phyloP scores from a whole-genome alignment of 2,888 invertebrate genomes.

The Pandemis cinnamomeana region DNA sequence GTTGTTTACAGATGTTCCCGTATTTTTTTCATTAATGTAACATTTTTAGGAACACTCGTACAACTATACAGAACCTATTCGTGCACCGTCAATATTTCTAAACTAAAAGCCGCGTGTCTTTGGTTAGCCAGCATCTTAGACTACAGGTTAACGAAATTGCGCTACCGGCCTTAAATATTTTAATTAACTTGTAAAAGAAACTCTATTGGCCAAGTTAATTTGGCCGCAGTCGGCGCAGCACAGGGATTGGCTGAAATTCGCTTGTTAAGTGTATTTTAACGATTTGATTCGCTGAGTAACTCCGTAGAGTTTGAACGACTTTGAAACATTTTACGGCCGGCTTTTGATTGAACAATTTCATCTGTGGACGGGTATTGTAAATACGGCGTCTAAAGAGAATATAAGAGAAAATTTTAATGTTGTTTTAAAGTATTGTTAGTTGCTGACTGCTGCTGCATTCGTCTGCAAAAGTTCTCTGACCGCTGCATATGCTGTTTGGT shows the following conservation, averaged over 20 bases:
- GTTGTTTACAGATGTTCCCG: too few species aligned
- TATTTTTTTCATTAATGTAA: too few species aligned
- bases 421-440: too few species aligned
- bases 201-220: slow-evolving; percentile 46
- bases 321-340: slow-evolving; percentile 9
- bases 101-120: too few species aligned
- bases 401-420: too few species aligned
- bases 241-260: slow-evolving; percentile 24
- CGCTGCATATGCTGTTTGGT: too few species aligned
- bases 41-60: too few species aligned
- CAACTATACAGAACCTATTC: not conserved
- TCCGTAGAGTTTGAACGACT: not conserved
- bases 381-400: not conserved
- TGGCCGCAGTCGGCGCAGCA: slow-evolving; percentile 10
- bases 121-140: not conserved
- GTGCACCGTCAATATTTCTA: not conserved
- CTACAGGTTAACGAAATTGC: slow-evolving; percentile 5
- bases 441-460: too few species aligned
- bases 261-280: slow-evolving; percentile 32
- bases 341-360: slow-evolving; percentile 13
- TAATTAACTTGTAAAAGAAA: slow-evolving; percentile 61
- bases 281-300: slow-evolving; percentile 35
- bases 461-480: too few species aligned
- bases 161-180: slow-evolving; percentile 51
- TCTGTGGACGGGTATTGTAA: not conserved